phyloP scores from a whole-genome alignment of 2,888 invertebrate species.

The Sphinx pinastri region DNA sequence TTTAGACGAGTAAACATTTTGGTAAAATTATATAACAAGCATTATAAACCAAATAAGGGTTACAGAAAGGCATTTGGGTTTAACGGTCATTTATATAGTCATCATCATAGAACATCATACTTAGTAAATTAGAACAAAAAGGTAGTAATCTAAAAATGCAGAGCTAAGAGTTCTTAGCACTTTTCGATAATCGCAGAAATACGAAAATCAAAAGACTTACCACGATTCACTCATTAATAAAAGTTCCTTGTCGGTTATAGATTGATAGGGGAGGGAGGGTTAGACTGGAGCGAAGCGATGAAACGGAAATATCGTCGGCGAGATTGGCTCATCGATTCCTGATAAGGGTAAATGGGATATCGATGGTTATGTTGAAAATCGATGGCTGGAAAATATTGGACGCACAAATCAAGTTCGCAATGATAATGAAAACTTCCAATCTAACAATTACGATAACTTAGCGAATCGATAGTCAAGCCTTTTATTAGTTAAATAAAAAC shows the following conservation, averaged over 20 bases:
- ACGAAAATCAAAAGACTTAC: background rate
- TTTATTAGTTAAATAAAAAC: background rate
- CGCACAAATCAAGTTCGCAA: background rate
- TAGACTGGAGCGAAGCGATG: conserved; percentile 4
- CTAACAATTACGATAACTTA: background rate
- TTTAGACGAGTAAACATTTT: background rate
- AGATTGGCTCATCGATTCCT: conserved; percentile 16
- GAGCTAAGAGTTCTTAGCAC: no score
- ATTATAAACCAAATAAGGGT: background rate
- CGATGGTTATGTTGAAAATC: conserved; percentile 12
- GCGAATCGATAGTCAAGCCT: background rate
- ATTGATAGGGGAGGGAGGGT: background rate
- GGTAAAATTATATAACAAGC: no score
- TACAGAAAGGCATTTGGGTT: no score
- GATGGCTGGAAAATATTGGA: conserved; percentile 2
- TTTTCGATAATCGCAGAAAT: no score
- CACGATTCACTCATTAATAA: conserved; percentile 3
- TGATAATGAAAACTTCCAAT: background rate
- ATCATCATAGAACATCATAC: no score
- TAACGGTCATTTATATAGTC: no score
- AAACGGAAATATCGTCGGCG: conserved; percentile 23
- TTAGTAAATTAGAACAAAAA: no score
- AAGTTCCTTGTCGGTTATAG: background rate
- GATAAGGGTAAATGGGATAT: conserved; percentile 14
- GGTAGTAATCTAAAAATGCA: no score